These are phyloP conservation scores for Tetragonula carbonaria DNA, from an alignment of 2,888 invertebrate genomes.

Conservation along the genomic window DNA sequence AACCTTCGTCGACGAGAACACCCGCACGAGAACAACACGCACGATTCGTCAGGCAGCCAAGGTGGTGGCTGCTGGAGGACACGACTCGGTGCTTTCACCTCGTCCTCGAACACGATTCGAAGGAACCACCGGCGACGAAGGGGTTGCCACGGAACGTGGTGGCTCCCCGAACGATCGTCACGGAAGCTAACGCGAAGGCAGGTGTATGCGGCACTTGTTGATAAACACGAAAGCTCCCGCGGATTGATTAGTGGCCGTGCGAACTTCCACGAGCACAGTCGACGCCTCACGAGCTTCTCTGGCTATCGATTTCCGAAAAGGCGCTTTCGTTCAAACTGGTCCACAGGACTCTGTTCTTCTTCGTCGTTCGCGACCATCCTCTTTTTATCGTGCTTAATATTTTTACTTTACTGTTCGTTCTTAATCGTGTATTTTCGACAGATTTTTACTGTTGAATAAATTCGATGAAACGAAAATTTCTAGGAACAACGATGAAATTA, in stretches of 20 bases:
- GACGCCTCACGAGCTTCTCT: conserved; percentile 69
- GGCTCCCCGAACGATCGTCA: conserved; percentile 4
- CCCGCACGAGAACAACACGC: conserved; percentile 9
- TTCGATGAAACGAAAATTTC: background rate
- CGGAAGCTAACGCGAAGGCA: conserved; percentile 44
- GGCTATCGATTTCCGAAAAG: conserved; percentile 65
- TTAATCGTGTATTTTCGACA: background rate
- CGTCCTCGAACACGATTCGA: conserved; percentile 2
- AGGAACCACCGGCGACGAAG: conserved; percentile 9
- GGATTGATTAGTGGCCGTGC: conserved; percentile 70
- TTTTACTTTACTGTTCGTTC: no score
- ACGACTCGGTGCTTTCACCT: background rate
- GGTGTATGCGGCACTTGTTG: conserved; percentile 75
- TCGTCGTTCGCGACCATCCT: background rate
- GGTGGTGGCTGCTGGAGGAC: conserved; percentile 3
- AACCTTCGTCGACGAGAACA: conserved; percentile 5
- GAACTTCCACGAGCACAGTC: conserved; percentile 68
- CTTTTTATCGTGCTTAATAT: background rate
- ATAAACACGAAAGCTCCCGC: conserved; percentile 70
- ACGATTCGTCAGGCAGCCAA: background rate
- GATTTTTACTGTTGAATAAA: background rate
- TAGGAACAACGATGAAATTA: no score
- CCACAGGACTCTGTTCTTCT: conserved; percentile 39
- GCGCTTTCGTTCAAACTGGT: conserved; percentile 66
- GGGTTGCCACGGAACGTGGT: conserved; percentile 2